Percentiles rank a stretch among this genome's conserved stretches.
Conservation (phyloP, 2,888 invertebrate species). For the Pyrocoelia pectoralis region DNA sequence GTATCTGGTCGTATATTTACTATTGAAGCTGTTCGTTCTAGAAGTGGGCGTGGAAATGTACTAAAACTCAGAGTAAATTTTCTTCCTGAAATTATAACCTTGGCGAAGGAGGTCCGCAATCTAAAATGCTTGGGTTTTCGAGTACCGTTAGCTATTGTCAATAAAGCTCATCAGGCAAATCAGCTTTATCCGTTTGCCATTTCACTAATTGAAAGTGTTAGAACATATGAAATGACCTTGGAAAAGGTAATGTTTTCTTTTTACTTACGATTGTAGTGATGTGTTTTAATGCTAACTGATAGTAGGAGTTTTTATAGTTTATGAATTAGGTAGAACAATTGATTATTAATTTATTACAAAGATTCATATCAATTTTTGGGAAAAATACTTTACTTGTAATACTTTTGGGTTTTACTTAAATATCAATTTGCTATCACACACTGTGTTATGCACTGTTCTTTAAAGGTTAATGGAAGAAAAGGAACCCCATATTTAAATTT, state of each 20-base stretch:
- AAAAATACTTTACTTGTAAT: no score
- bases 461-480: no score
- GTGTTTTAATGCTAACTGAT: no score
- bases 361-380: no score
- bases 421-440: no score
- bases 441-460: no score
- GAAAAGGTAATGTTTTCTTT: conserved; percentile 98
- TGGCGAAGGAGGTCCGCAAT: conserved; percentile 98
- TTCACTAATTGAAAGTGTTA: conserved; percentile 95
- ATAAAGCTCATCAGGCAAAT: conserved; percentile 98
- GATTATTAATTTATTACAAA: no score
- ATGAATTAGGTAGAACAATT: no score
- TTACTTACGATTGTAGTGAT: no score
- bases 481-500: no score
- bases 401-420: no score
- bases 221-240: conserved; percentile 95
- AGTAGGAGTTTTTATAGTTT: no score
- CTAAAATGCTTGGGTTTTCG: conserved; percentile 95
- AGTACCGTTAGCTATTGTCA: conserved; percentile 96
- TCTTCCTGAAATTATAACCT: conserved; percentile 95
- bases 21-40: conserved; percentile 83
- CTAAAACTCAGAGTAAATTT: conserved; percentile 94
- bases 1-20: conserved; percentile 95
- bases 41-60: conserved; percentile 83
- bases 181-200: conserved; percentile 99